Base-by-base conservation (phyloP, 2,888 invertebrate genomes). In the Pristionchus entomophagus region DNA sequence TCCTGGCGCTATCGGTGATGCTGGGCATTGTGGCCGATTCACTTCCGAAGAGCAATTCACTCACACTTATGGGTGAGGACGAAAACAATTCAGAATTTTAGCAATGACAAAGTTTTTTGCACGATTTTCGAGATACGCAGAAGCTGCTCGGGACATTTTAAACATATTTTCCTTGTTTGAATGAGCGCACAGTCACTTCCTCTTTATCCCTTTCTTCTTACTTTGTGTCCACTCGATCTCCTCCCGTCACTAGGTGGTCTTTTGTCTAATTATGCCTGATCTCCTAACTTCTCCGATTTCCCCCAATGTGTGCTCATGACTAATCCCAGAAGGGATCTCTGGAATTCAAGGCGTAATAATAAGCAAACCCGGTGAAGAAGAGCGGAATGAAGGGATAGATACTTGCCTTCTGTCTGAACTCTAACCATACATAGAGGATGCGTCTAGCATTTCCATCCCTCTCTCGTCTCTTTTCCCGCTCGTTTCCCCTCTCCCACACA, bases 1-100 rank as follows among this genome's bases (percentile, higher is more conserved):
- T 82, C 38, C 82, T 82, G 1, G 82, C 82, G 4, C 82, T 82
- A 6, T 82, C 82, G 2, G 82, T 82, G 29, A 82, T 82, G 82
- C 26, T 82, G 41, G 59, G 82, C 1, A 82, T 82, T n/a, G 59
- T 59, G n/a, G 82, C 82, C 12, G 59, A 82, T 4, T 59, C 59
- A 17, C 59, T 82, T 8, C 82, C 82, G 59, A 56, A 59, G 59
- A 82, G 41, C 14, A 59, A 82, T 14, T 59, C 56, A 5, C 38
- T 82, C 59, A 82, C 56, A 4, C 82, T 82, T 5, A 82, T 82
- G 82, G 82, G 82, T 82, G 32, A 56, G 59, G n/a, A 56, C 5
- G 56, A 56, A 22, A 5, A 56, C n/a, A n/a, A n/a, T n/a, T n/a
- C n/a, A n/a, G n/a, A n/a, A n/a, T n/a, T n/a, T n/a, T n/a, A n/a